These are phyloP conservation scores for Pelochelys cantorii DNA, from an alignment of 2,797 vertebrate genomes.

Conservation along the genomic window DNA sequence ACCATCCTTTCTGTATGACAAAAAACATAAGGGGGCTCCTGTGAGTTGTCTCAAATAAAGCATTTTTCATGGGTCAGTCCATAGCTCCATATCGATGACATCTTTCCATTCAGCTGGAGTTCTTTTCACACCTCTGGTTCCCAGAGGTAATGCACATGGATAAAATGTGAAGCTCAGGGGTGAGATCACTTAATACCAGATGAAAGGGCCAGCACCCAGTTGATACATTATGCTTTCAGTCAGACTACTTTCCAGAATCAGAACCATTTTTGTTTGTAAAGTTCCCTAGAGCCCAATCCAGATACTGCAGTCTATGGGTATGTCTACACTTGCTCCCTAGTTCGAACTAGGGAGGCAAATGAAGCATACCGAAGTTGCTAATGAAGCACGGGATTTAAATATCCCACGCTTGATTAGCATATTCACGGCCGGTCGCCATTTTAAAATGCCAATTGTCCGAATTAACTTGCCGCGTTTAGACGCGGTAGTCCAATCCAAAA, in stretches of 20 bases:
- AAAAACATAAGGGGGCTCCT: not conserved
- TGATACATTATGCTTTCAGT: not conserved
- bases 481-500: no score
- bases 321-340: no score
- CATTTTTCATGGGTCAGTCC: not conserved
- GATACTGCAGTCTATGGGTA: not conserved
- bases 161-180: not conserved
- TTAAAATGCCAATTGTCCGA: no score
- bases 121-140: not conserved
- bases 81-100: not conserved
- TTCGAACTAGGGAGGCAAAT: no score
- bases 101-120: not conserved
- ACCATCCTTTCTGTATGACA: not conserved
- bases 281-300: not conserved
- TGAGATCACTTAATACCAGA: not conserved
- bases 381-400: no score
- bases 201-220: not conserved
- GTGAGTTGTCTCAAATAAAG: not conserved
- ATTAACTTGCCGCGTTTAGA: no score
- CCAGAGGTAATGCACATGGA: not conserved
- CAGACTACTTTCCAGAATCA: not conserved
- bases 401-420: no score
- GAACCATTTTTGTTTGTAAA: not conserved
- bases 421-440: no score
- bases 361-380: no score